A percentile compares a stretch with the other conserved stretches of the same genome.
These are phyloP conservation scores for Elachura formosa DNA, from an alignment of 2,113 vertebrate genomes.

Conservation along the genomic window DNA sequence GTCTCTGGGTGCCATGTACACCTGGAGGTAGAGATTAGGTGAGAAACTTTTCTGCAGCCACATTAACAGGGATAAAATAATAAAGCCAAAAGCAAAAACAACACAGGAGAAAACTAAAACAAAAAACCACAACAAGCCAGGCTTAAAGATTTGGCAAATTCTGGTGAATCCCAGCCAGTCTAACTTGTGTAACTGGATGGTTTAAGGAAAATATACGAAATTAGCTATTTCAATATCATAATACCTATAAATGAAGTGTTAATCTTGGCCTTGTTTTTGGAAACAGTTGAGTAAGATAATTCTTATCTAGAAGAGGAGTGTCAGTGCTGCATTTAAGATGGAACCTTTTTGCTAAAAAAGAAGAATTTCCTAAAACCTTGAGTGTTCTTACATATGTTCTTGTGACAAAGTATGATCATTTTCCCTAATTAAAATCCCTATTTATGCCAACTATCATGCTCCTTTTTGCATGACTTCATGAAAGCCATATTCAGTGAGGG, in stretches of 20 bases:
- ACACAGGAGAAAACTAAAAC: accelerated
- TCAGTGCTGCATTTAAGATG: neutral
- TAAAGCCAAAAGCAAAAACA: neutral
- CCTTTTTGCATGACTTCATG: neutral
- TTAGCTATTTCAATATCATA: neutral
- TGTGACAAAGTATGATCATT: neutral
- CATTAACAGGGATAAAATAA: neutral
- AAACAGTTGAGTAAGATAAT: neutral
- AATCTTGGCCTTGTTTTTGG: neutral
- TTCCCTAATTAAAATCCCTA: neutral
- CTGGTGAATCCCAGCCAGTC: neutral
- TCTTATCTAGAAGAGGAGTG: neutral
- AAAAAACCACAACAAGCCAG: neutral
- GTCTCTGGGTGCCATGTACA: neutral
- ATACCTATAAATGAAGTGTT: neutral
- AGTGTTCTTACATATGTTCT: neutral
- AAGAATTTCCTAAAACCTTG: neutral
- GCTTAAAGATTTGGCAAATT: neutral
- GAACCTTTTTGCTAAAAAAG: neutral
- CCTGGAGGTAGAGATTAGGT: neutral
- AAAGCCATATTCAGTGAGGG: neutral
- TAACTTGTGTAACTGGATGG: neutral
- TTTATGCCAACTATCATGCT: neutral
- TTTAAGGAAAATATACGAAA: neutral
- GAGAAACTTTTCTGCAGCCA: neutral